A percentile compares a stretch with the other conserved stretches of the same genome.
Conservation (phyloP, 1,140 invertebrate genomes). For the Drosophila fuyamai region DNA sequence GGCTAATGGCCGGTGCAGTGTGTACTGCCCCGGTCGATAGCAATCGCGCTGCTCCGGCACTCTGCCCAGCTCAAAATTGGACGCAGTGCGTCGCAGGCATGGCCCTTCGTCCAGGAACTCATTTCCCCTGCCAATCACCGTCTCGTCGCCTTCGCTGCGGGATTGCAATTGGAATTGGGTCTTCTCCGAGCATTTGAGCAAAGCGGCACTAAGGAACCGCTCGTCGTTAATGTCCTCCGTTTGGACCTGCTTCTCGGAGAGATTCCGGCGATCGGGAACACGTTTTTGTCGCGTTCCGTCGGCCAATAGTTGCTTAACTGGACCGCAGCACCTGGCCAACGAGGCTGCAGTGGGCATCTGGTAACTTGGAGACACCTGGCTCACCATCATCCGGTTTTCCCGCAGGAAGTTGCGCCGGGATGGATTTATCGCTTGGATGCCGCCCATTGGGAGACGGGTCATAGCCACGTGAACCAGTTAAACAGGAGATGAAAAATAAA, state of each 20-base stretch:
- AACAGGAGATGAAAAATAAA: slow-evolving; percentile 3
- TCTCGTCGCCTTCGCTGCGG: slow-evolving; percentile 61
- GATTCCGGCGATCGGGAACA: not conserved
- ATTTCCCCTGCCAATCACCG: not conserved
- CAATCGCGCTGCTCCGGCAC: slow-evolving; percentile 34
- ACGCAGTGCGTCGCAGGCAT: slow-evolving; percentile 45
- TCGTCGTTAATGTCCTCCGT: slow-evolving; percentile 65
- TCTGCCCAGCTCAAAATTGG: slow-evolving; percentile 62
- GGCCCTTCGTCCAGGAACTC: not conserved
- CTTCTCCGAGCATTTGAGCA: slow-evolving; percentile 51
- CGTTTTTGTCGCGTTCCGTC: not conserved
- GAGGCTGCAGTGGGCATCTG: slow-evolving; percentile 43
- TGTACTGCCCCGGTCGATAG: slow-evolving; percentile 38
- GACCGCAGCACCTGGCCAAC: slow-evolving; percentile 2
- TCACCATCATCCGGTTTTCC: slow-evolving; percentile 48
- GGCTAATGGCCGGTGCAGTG: slow-evolving; percentile 21
- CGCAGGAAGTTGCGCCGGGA: slow-evolving; percentile 53
- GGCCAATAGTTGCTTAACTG: not conserved
- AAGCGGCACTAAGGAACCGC: slow-evolving; percentile 55
- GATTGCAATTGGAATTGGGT: not conserved
- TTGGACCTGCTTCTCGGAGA: slow-evolving; percentile 61
- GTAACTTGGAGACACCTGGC: slow-evolving; percentile 18
- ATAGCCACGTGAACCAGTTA: not conserved
- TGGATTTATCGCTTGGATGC: not conserved
- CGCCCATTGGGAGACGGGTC: not conserved